A percentile compares a stretch with the other conserved stretches of the same genome.
Conservation (phyloP, 2,888 invertebrate genomes). For the Pachycephus smyrnensis region DNA sequence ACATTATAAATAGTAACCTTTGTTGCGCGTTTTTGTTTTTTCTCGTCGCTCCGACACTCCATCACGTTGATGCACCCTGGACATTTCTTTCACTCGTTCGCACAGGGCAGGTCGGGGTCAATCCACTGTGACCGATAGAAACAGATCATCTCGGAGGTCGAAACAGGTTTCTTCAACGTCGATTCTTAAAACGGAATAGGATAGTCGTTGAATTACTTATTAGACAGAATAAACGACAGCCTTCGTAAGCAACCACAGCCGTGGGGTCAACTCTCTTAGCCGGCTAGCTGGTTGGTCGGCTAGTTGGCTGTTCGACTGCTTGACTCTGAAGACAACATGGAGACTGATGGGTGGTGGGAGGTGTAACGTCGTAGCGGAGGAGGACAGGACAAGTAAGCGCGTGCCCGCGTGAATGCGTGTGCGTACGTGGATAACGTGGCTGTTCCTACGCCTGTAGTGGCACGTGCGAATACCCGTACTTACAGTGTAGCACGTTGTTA, state of each 20-base stretch:
- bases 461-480: slow-evolving; percentile 13
- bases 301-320: too few relatives aligned
- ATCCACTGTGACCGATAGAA: too few relatives aligned
- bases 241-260: too few relatives aligned
- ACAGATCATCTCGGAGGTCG: too few relatives aligned
- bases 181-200: too few relatives aligned
- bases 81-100: too few relatives aligned
- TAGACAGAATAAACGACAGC: too few relatives aligned
- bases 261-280: too few relatives aligned
- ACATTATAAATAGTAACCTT: slow-evolving; percentile 64
- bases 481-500: slow-evolving; percentile 18
- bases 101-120: too few relatives aligned
- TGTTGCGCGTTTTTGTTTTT: slow-evolving; percentile 59
- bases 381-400: slow-evolving; percentile 19
- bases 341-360: slow-evolving; percentile 2
- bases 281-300: too few relatives aligned
- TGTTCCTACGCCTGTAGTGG: slow-evolving; percentile 11
- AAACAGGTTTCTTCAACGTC: too few relatives aligned
- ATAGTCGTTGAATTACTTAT: too few relatives aligned
- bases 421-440: slow-evolving; percentile 25
- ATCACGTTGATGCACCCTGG: slow-evolving; percentile 21
- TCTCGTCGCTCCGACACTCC: slow-evolving; percentile 41
- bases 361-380: not conserved
- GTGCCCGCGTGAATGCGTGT: slow-evolving; percentile 30
- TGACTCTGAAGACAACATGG: not conserved